Evolutionary conservation across 2,888 invertebrate species (phyloP).

Genomic region (Callinectes sapidus): DNA sequence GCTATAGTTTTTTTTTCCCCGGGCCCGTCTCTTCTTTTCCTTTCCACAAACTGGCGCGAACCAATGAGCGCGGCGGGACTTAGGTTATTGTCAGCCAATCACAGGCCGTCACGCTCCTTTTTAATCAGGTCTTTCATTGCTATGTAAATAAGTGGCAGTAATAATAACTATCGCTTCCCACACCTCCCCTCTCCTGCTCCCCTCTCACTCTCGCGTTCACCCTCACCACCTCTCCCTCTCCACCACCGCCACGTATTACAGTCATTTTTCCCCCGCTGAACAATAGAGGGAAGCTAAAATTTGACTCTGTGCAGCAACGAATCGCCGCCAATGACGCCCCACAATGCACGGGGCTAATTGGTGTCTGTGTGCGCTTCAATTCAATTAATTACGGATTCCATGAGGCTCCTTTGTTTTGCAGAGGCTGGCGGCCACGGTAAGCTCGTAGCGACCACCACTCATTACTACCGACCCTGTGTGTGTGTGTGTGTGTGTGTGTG

Average conservation of each 20-base stretch:
- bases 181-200: slow-evolving; percentile 34
- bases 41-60: slow-evolving; percentile 18
- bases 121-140: slow-evolving; percentile 41
- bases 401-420: slow-evolving; percentile 40
- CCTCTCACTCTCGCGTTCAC: neutral
- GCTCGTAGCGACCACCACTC: slow-evolving; percentile 50
- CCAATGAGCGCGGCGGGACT: slow-evolving; percentile 48
- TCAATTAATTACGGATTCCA: slow-evolving; percentile 66
- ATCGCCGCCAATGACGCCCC: slow-evolving; percentile 22
- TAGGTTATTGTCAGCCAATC: slow-evolving; percentile 47
- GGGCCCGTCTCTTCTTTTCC: neutral
- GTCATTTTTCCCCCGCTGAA: neutral
- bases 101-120: slow-evolving; percentile 26
- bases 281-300: slow-evolving; percentile 17
- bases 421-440: slow-evolving; percentile 36
- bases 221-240: slow-evolving; percentile 15
- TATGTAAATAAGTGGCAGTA: slow-evolving; percentile 43
- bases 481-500: slow-evolving; percentile 10
- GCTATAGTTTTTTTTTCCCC: neutral
- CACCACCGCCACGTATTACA: slow-evolving; percentile 6
- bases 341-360: slow-evolving; percentile 58
- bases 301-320: slow-evolving; percentile 20
- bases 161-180: slow-evolving; percentile 39
- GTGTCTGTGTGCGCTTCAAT: slow-evolving; percentile 56
- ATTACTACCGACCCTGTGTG: slow-evolving; percentile 35